These are phyloP conservation scores for Melikaiella ostensackeni DNA, from an alignment of 2,888 invertebrate genomes.

Conservation along the genomic window DNA sequence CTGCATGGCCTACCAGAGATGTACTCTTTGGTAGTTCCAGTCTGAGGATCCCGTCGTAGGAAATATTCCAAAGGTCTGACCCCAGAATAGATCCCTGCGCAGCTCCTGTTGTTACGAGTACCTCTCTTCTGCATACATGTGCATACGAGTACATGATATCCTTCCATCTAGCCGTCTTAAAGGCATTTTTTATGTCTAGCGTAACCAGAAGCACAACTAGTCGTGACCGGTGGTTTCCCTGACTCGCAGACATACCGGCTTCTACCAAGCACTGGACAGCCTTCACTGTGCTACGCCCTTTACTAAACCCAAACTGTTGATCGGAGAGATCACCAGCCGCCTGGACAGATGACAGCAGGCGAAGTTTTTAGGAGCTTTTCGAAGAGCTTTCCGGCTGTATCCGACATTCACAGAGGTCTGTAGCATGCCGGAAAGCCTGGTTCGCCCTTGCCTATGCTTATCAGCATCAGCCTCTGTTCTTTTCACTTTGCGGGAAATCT, in stretches of 20 bases:
- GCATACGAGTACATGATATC: conserved; percentile 44
- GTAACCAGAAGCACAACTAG: too few relatives aligned
- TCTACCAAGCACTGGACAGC: conserved; percentile 47
- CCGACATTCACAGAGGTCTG: conserved; percentile 50
- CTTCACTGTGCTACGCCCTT: conserved; percentile 48
- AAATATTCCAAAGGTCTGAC: conserved; percentile 27
- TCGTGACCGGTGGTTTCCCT: too few relatives aligned
- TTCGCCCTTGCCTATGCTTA: too few relatives aligned
- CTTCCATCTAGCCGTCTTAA: conserved; percentile 49
- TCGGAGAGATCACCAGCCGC: conserved; percentile 51
- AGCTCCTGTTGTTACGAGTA: background rate
- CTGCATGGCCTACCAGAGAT: too few relatives aligned
- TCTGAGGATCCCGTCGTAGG: conserved; percentile 3
- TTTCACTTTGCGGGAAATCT: too few relatives aligned
- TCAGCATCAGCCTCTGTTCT: too few relatives aligned
- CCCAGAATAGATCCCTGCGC: conserved; percentile 33
- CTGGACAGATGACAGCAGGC: conserved; percentile 46
- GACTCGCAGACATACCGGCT: too few relatives aligned
- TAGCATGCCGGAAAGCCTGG: conserved; percentile 29
- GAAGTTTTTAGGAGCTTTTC: conserved; percentile 54
- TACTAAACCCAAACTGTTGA: conserved; percentile 51
- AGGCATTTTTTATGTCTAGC: too few relatives aligned
- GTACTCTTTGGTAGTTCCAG: too few relatives aligned
- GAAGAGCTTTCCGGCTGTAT: conserved; percentile 48
- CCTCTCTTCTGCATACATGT: background rate